These are phyloP conservation scores for Meandrusa payeni DNA, from an alignment of 2,888 invertebrate species.

Conservation along the genomic window DNA sequence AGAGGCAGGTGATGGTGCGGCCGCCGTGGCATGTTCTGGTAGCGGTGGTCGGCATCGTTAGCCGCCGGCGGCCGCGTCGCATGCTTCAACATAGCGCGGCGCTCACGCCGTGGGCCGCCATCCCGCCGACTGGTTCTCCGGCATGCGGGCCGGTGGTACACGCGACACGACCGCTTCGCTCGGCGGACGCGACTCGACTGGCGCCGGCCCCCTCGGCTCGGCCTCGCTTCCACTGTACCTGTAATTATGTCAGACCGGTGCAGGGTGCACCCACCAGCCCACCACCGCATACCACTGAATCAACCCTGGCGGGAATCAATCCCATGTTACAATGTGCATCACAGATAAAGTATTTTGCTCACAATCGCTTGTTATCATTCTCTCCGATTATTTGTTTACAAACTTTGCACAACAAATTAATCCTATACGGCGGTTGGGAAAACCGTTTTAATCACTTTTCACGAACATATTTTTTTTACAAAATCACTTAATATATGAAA, in stretches of 20 bases:
- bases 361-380: conserved; percentile 13
- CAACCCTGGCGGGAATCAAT: conserved; percentile 2
- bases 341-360: conserved; percentile 8
- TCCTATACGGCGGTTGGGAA: too few relatives aligned
- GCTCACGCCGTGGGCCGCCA: conserved; percentile 66
- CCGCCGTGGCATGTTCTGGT: conserved; percentile 80
- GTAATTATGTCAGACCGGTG: conserved; percentile 60
- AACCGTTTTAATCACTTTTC: too few relatives aligned
- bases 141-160: conserved; percentile 54
- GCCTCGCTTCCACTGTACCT: conserved; percentile 48
- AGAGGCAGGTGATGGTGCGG: conserved; percentile 83
- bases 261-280: conserved; percentile 52
- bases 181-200: conserved; percentile 59
- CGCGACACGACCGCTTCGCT: conserved; percentile 45
- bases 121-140: conserved; percentile 66
- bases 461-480: too few relatives aligned
- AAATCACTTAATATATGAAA: too few relatives aligned
- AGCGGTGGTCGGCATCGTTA: conserved; percentile 76
- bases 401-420: too few relatives aligned
- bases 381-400: too few relatives aligned
- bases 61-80: conserved; percentile 82
- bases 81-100: conserved; percentile 86
- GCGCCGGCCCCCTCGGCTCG: conserved; percentile 26
- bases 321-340: conserved; percentile 8
- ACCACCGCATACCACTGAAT: conserved; percentile 26